Base-by-base conservation (phyloP, 2,888 invertebrate species). In the Hirtodrosophila histrioides region DNA sequence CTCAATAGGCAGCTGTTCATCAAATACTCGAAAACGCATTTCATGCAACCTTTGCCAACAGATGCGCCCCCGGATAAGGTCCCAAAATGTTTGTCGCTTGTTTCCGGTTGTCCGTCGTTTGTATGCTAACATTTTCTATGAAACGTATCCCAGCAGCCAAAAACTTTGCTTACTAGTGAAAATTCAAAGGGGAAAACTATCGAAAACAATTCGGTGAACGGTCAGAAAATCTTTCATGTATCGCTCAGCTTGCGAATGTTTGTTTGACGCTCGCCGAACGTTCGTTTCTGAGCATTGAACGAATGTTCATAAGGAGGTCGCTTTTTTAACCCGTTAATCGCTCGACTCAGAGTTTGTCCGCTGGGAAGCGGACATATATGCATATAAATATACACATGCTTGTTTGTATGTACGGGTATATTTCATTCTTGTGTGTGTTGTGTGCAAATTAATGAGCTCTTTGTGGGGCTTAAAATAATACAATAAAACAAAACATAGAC, bases 371-470 rank as follows among this genome's bases (percentile, higher is more conserved):
- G 17, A 17, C 17, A 17, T 17, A 17, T 17, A 17, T 17, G 17
- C 17, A 17, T 17, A 17, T 17, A 2, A 17, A 17, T 17, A 17
- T 17, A 17, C 2, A 2, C 17, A 17, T 17, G 17, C 2, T 17
- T 17, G 17, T 17, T 17, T 17, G 17, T 17, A 17, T 17, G 1
- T 17, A 17, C 33, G 11, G 45, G 17, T 36, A 17, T 41, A 7
- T 66, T 27, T 27, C 27, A 36, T 65, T 73, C 70, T 71, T 65
- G 60, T 65, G 61, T 73, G 46, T 51, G 50, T 40, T 71, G 8
- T 76, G 62, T 83, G 60, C 50, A 84, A 83, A 82, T 88, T 82
- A 82, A 88, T 82, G 87, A 82, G 84, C 87, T 82, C 81, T 84
- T 84, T 82, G 88, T 86, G 72, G 65, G 65, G 45, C 84, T 88